A percentile compares a stretch with the other conserved stretches of the same genome.
Conservation (phyloP, 2,888 invertebrate genomes). For the Macrosoma leucophasiata region DNA sequence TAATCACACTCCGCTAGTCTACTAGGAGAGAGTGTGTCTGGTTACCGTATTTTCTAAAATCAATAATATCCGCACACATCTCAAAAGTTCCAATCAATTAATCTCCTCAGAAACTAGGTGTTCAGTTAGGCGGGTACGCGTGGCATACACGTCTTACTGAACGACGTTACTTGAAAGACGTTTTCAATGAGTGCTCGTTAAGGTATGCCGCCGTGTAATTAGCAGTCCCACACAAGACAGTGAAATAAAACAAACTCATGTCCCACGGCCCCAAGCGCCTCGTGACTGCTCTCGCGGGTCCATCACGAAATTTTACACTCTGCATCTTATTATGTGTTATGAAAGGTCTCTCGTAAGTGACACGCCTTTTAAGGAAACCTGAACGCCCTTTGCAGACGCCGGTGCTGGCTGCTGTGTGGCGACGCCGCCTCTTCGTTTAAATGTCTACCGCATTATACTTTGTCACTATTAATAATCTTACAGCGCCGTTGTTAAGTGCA, state of each 20-base stretch:
- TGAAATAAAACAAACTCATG: conserved; percentile 53
- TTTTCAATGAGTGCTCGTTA: conserved; percentile 66
- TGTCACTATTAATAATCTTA: conserved; percentile 1
- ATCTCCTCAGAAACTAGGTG: too few relatives aligned
- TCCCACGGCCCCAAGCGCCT: conserved; percentile 56
- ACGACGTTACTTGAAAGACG: too few relatives aligned
- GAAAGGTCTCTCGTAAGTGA: conserved; percentile 60
- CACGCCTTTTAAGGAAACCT: conserved; percentile 55
- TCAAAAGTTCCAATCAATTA: too few relatives aligned
- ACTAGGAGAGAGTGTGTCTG: too few relatives aligned
- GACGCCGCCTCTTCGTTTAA: conserved; percentile 22
- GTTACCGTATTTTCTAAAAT: too few relatives aligned
- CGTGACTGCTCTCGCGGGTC: conserved; percentile 65
- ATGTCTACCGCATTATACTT: conserved; percentile 12
- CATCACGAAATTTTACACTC: conserved; percentile 67
- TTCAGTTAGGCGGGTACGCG: conserved; percentile 27
- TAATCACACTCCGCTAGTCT: too few relatives aligned
- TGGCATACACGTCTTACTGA: conserved; percentile 55
- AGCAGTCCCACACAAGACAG: conserved; percentile 47
- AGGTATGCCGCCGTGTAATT: conserved; percentile 60
- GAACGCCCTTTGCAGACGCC: conserved; percentile 36
- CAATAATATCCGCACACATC: too few relatives aligned
- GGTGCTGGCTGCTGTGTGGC: conserved; percentile 21
- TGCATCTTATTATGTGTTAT: conserved; percentile 67
- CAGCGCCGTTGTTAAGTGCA: too few relatives aligned